Evolutionary conservation across 37 sponge, comb jelly and placozoan species (phyloP).

Genomic region (Beroe ovata): DNA sequence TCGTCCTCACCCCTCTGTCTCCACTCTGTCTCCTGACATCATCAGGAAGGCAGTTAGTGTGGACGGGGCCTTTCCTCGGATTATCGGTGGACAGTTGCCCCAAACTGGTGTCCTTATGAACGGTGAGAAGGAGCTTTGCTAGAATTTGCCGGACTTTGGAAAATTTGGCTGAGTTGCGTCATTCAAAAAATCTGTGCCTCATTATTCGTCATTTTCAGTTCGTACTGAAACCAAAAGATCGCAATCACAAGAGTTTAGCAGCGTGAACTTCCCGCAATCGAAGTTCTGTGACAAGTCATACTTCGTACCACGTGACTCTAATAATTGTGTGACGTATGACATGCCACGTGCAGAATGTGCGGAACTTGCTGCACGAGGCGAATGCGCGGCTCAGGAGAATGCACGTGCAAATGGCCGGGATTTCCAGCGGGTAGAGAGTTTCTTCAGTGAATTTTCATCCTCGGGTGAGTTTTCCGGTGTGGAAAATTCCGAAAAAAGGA

Average conservation of each 20-base stretch:
- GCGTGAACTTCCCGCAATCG: not conserved
- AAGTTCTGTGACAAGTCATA: not conserved
- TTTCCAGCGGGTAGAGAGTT: not conserved
- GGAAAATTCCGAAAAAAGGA: no score
- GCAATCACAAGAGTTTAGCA: not conserved
- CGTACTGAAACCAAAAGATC: no score
- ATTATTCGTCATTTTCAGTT: no score
- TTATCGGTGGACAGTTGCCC: not conserved
- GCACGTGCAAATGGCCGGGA: not conserved
- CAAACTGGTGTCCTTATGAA: not conserved
- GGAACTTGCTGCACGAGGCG: not conserved
- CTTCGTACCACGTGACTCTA: not conserved
- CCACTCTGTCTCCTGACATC: not conserved
- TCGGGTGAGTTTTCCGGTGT: not conserved
- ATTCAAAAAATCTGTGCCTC: no score
- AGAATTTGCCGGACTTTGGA: no score
- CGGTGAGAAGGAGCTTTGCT: no score
- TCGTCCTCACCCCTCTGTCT: not conserved
- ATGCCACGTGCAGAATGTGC: not conserved
- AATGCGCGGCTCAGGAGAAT: not conserved
- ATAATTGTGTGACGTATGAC: not conserved
- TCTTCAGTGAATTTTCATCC: not conserved
- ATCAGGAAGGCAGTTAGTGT: not conserved
- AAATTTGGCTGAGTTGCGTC: no score
- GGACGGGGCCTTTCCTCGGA: not conserved